Evolutionary conservation across 2,797 vertebrate species (phyloP).

Genomic region (Enteromius afrohamiltoni): DNA sequence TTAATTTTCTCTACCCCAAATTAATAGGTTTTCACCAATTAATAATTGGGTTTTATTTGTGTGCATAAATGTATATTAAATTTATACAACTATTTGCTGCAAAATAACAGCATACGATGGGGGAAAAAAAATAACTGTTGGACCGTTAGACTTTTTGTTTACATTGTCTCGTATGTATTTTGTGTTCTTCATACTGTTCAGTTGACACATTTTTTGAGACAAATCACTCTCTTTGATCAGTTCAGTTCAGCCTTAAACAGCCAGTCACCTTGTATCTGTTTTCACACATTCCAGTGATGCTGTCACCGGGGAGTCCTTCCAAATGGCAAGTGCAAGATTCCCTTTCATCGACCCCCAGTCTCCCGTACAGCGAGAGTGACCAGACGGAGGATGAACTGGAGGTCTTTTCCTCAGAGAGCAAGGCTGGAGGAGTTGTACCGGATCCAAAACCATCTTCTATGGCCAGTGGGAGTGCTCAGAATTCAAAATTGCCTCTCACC

Average conservation of each 20-base stretch:
- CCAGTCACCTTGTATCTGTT: neutral
- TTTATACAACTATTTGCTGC: neutral
- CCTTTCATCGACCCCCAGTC: conserved; percentile 67
- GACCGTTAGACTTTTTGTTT: neutral
- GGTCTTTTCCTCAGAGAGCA: conserved; percentile 69
- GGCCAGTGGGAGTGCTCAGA: conserved; percentile 22
- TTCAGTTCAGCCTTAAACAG: neutral
- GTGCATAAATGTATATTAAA: no score
- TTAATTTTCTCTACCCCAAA: no score
- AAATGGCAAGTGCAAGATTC: conserved; percentile 75
- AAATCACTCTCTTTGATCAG: neutral
- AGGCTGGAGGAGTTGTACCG: conserved; percentile 40
- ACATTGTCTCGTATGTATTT: neutral
- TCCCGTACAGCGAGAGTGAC: conserved; percentile 73
- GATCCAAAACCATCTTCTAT: conserved; percentile 41
- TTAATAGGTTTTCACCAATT: no score
- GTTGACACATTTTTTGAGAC: neutral
- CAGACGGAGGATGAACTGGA: conserved; percentile 76
- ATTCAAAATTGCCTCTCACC: conserved; percentile 45
- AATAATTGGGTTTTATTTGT: no score
- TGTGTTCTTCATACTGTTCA: neutral
- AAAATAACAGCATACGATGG: neutral
- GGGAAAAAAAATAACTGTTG: neutral
- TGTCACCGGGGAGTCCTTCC: conserved; percentile 68
- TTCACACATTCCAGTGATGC: conserved; percentile 67